Conservation (phyloP, 2,888 invertebrate species). For the Bombyx huttoni region DNA sequence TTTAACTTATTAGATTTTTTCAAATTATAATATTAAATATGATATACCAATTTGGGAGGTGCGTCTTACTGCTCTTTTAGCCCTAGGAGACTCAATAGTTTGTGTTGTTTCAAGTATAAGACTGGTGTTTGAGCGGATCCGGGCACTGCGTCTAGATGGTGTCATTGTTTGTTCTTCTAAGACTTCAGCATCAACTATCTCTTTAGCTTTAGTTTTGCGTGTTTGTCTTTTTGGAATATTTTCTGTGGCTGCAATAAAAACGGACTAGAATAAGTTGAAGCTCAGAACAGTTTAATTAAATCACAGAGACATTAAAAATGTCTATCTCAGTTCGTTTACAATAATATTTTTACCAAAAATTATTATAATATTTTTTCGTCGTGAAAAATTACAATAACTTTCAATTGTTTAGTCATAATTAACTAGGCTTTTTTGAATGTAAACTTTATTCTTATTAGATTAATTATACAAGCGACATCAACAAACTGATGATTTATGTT, state of each 20-base stretch:
- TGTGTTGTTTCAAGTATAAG: conserved; percentile 35
- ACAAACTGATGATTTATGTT: background rate
- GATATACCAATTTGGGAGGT: conserved; percentile 42
- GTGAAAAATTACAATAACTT: no score
- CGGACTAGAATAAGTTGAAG: background rate
- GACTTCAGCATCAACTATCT: conserved; percentile 20
- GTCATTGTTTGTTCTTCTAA: conserved; percentile 34
- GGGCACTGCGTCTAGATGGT: conserved; percentile 45
- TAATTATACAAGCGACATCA: no score
- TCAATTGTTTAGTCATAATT: no score
- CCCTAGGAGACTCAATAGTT: conserved; percentile 42
- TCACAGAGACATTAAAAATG: no score
- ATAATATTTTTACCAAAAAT: no score
- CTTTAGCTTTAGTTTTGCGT: conserved; percentile 30
- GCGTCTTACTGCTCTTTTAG: conserved; percentile 49
- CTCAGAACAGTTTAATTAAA: background rate
- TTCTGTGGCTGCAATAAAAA: conserved; percentile 20
- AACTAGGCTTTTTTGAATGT: no score
- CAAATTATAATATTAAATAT: background rate
- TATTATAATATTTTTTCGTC: no score
- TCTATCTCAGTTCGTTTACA: no score
- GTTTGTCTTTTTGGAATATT: conserved; percentile 26
- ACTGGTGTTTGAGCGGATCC: conserved; percentile 45
- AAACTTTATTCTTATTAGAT: no score
- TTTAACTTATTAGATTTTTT: background rate